Base-by-base conservation (phyloP, 2,888 invertebrate species). In the Agonopterix alstromeriana region DNA sequence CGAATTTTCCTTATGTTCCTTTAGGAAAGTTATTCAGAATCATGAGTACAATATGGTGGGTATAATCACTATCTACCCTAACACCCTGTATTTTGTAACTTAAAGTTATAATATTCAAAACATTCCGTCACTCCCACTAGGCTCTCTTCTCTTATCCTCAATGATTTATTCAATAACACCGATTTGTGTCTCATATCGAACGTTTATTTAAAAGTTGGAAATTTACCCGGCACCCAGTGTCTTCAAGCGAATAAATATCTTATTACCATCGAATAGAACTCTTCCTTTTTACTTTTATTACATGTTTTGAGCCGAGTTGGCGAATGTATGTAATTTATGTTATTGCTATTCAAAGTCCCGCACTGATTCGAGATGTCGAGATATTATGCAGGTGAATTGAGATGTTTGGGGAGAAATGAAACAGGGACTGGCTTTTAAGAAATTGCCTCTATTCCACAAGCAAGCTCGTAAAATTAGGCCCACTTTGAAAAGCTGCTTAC, bases 381-480 rank as follows among this genome's bases (percentile, higher is more conserved):
- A 53, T 52, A 54, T 54, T 55, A 55, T 55, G 51, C 53, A 51
- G 53, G 53, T 54, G 53, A 56, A 61, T 61, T 59, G 58, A 57
- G 53, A 56, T 54, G 56, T 56, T 56, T 51, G 41, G 45, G 49
- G 36, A 51, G 52, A 40, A 56, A 56, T 55, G 57, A 54, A 56
- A 52, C 52, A 51, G 44, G 27, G 47, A 47, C 49, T 48, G 41
- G 55, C 57, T 59, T 59, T 56, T 56, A 56, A 55, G 56, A 47
- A 56, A 57, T 58, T 55, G 57, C 54, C 52, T 58, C 53, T 52
- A 55, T 53, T 52, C 44, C 54, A 53, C 53, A 53, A 54, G 50
- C 45, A 53, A 5, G 27, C 27, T 27, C 27, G 27, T 48, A 53
- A 54, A 53, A 56, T 51, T 46, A 42, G 41, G 42, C 12, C 11